phyloP scores from a whole-genome alignment of 2,113 vertebrate species.

The Saguinus midas region DNA sequence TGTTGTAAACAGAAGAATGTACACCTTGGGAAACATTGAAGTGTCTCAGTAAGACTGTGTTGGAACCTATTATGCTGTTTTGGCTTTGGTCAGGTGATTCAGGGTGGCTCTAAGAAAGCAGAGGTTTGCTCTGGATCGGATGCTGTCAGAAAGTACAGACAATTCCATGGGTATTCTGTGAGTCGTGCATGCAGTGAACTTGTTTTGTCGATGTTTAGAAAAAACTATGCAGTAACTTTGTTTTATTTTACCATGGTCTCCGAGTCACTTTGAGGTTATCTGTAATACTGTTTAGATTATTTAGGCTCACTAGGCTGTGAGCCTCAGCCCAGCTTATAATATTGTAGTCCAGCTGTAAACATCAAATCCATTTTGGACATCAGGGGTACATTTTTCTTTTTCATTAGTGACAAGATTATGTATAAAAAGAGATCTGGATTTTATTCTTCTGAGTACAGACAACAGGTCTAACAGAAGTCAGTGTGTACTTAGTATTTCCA shows the following conservation, averaged over 20 bases:
- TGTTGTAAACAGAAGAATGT: not conserved
- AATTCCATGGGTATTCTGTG: not conserved
- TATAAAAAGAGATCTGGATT: not conserved
- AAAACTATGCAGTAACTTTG: not conserved
- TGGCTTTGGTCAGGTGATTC: not conserved
- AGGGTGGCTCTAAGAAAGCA: not conserved
- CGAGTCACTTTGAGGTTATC: not conserved
- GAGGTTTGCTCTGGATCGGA: not conserved
- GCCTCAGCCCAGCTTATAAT: not conserved
- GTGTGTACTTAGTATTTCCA: not conserved
- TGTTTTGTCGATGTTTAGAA: not conserved
- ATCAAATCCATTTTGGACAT: not conserved
- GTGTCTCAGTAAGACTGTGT: not conserved
- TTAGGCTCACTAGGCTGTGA: not conserved
- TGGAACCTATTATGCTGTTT: not conserved
- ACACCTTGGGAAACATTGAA: not conserved
- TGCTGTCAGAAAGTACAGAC: not conserved
- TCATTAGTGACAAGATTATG: not conserved
- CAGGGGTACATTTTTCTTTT: not conserved
- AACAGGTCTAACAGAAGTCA: not conserved
- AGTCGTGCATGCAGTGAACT: not conserved
- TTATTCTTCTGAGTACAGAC: not conserved
- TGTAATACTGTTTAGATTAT: not conserved
- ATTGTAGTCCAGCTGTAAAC: fast-evolving
- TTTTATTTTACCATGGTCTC: not conserved